Evolutionary conservation across 2,888 invertebrate species (phyloP).

Genomic region (Mellilla xanthometata): DNA sequence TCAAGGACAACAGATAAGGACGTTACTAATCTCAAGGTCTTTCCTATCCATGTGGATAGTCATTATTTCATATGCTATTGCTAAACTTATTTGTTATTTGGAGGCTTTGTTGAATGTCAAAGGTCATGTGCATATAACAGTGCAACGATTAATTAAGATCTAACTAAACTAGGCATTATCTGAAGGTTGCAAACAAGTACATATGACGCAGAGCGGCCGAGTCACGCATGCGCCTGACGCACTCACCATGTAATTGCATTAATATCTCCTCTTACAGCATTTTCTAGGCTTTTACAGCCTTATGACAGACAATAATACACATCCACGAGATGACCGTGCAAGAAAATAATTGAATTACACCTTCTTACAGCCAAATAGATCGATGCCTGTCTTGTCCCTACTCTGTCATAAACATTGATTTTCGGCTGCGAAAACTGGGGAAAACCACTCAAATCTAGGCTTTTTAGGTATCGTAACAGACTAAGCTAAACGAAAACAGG

Average conservation of each 20-base stretch:
- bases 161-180: conserved; percentile 25
- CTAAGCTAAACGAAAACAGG: too few relatives aligned
- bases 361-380: background rate
- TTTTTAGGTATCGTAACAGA: too few relatives aligned
- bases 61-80: too few relatives aligned
- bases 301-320: background rate
- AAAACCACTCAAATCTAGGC: too few relatives aligned
- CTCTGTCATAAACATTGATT: conserved; percentile 5
- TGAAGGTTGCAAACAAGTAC: conserved; percentile 42
- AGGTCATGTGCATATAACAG: conserved; percentile 2
- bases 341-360: background rate
- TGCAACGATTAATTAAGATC: conserved; percentile 3
- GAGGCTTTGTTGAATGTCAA: background rate
- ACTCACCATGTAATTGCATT: conserved; percentile 47
- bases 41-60: background rate
- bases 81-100: too few relatives aligned
- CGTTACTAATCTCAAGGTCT: background rate
- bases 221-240: conserved; percentile 49
- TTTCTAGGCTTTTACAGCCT: conserved; percentile 26
- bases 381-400: background rate
- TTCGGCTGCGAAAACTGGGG: conserved; percentile 1
- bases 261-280: conserved; percentile 40
- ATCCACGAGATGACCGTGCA: background rate
- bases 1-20: too few relatives aligned
- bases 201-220: conserved; percentile 52